Evolutionary conservation across 2,113 vertebrate species (phyloP).

Genomic region (Tupaia tana): DNA sequence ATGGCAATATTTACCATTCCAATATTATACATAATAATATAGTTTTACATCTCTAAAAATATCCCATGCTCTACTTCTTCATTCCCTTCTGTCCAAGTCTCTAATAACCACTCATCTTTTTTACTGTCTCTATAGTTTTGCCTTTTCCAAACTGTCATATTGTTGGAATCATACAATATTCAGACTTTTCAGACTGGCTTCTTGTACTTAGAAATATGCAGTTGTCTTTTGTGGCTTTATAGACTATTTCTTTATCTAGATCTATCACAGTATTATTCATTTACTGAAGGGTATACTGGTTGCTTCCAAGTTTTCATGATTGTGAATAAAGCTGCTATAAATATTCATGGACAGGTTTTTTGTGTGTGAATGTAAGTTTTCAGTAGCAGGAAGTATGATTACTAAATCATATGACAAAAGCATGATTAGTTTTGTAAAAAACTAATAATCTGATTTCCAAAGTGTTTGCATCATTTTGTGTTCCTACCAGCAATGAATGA

Average conservation of each 20-base stretch:
- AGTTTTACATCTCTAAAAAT: background rate
- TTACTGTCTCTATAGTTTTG: background rate
- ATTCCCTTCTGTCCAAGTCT: background rate
- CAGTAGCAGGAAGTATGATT: background rate
- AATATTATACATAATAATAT: background rate
- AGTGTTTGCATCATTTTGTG: background rate
- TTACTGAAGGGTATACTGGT: background rate
- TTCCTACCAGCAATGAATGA: background rate
- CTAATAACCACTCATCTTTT: background rate
- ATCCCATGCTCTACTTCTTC: background rate
- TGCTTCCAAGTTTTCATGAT: background rate
- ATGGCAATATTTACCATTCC: background rate
- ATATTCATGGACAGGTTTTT: background rate
- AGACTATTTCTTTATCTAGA: background rate
- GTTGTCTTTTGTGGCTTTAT: background rate
- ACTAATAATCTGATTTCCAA: background rate
- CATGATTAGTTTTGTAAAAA: background rate
- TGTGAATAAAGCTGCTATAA: background rate
- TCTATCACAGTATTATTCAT: background rate
- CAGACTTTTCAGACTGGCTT: background rate
- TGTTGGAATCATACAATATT: background rate
- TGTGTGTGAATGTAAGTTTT: background rate
- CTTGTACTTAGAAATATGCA: background rate
- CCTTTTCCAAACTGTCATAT: background rate
- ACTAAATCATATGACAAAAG: background rate